Conservation (phyloP, 2,888 invertebrate genomes). For the Kryphioiulus occultus region DNA sequence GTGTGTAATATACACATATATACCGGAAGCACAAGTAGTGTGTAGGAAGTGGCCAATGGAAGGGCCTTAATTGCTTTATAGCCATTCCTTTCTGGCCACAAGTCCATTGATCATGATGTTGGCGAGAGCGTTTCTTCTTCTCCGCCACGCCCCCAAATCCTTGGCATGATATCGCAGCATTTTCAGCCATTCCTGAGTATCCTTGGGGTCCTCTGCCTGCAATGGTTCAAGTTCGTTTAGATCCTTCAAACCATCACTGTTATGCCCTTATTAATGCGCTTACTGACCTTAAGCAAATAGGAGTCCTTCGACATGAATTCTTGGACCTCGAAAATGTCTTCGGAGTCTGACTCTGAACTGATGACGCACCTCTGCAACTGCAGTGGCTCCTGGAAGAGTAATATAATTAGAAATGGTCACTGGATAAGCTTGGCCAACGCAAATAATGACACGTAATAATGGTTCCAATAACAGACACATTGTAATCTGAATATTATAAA, state of each 20-base stretch:
- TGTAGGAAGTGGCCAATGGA: background rate
- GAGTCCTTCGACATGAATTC: slow-evolving; percentile 92
- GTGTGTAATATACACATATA: slow-evolving; percentile 30
- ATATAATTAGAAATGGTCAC: background rate
- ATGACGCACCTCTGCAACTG: slow-evolving; percentile 91
- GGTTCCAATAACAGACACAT: no score
- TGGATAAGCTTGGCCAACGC: background rate
- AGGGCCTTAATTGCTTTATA: slow-evolving; percentile 33
- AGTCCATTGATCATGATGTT: slow-evolving; percentile 86
- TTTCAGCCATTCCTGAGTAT: slow-evolving; percentile 88
- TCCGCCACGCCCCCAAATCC: slow-evolving; percentile 91
- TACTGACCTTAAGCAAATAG: slow-evolving; percentile 86
- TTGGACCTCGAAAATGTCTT: slow-evolving; percentile 94
- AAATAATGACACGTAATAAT: no score
- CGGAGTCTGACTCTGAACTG: slow-evolving; percentile 86
- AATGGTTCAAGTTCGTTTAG: background rate
- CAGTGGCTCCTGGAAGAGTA: slow-evolving; percentile 75
- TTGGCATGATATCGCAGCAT: slow-evolving; percentile 90
- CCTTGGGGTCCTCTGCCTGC: slow-evolving; percentile 87
- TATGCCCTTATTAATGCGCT: background rate
- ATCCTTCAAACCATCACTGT: background rate
- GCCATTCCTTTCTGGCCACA: slow-evolving; percentile 53
- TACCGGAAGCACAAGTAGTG: slow-evolving; percentile 29
- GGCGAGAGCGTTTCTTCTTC: slow-evolving; percentile 89
- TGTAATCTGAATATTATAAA: no score